These are phyloP conservation scores for Drosophila takahashii DNA, from an alignment of 1,140 invertebrate genomes.

Conservation along the genomic window DNA sequence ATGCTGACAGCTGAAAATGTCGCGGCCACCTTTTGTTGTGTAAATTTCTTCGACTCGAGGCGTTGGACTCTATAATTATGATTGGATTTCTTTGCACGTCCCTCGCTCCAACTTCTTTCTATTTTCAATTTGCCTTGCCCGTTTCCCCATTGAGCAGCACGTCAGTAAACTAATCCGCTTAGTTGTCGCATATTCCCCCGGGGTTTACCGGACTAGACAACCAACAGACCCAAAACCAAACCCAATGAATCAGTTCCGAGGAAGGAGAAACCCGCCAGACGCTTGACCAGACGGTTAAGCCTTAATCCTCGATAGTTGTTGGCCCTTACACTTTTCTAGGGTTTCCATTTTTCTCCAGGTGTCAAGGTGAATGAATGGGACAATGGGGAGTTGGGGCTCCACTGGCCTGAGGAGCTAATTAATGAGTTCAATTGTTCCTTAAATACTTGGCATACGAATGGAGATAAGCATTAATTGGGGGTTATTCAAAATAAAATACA, in stretches of 20 bases:
- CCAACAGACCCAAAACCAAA: slow-evolving; percentile 44
- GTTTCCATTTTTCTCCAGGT: slow-evolving; percentile 51
- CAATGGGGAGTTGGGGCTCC: slow-evolving; percentile 33
- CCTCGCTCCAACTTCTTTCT: slow-evolving; percentile 28
- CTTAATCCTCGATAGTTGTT: slow-evolving; percentile 74
- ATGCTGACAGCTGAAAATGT: slow-evolving; percentile 79
- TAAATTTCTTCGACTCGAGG: slow-evolving; percentile 56
- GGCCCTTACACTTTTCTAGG: slow-evolving; percentile 50
- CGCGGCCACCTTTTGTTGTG: slow-evolving; percentile 78
- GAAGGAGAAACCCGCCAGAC: slow-evolving; percentile 46
- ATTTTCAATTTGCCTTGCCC: slow-evolving; percentile 23
- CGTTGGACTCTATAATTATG: slow-evolving; percentile 70
- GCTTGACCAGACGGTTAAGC: slow-evolving; percentile 75
- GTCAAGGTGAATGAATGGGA: slow-evolving; percentile 67
- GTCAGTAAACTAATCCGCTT: slow-evolving; percentile 78
- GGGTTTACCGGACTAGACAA: slow-evolving; percentile 64
- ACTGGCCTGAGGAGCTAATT: slow-evolving; percentile 48
- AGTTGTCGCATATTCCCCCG: slow-evolving; percentile 54
- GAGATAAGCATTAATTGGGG: slow-evolving; percentile 21
- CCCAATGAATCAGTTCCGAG: slow-evolving; percentile 30
- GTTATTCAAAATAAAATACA: slow-evolving; percentile 15
- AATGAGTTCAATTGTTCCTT: slow-evolving; percentile 57
- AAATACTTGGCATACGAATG: slow-evolving; percentile 12
- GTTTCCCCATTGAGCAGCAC: slow-evolving; percentile 61
- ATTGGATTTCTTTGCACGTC: slow-evolving; percentile 66